Evolutionary conservation across 2,113 vertebrate genomes (phyloP).

Genomic region (Aegotheles bennettii): DNA sequence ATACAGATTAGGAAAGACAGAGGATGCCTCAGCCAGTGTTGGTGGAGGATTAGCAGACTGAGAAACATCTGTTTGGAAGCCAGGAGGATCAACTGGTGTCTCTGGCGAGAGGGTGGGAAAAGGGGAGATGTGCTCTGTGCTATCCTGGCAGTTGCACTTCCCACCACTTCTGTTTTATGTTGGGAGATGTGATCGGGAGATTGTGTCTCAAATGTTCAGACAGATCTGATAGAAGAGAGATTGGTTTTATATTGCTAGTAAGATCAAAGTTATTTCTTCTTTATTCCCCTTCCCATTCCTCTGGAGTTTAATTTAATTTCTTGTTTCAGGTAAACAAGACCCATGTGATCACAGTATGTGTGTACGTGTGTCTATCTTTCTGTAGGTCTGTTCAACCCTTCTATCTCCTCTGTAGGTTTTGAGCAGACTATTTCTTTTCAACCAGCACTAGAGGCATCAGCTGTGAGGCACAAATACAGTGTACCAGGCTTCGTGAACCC

Average conservation of each 20-base stretch:
- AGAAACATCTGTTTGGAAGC: neutral
- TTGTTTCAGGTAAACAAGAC: neutral
- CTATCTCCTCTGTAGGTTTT: neutral
- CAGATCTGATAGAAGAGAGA: neutral
- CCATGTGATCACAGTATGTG: neutral
- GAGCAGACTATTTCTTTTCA: neutral
- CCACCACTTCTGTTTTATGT: neutral
- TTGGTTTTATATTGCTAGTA: neutral
- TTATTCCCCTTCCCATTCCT: neutral
- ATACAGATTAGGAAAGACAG: neutral
- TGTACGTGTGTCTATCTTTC: neutral
- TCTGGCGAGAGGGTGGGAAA: neutral
- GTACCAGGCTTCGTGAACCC: neutral
- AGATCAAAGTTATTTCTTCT: neutral
- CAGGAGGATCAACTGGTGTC: neutral
- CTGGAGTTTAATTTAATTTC: neutral
- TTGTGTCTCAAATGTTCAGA: neutral
- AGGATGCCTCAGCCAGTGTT: neutral
- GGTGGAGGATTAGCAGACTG: neutral
- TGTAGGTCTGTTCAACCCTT: neutral
- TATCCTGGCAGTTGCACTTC: neutral
- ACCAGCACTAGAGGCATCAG: neutral
- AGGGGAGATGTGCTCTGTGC: neutral
- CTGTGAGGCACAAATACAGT: neutral
- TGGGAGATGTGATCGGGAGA: neutral